A percentile compares a stretch with the other conserved stretches of the same genome.
These are phyloP conservation scores for Bombus soroeensis DNA, from an alignment of 1,140 invertebrate species.

Conservation along the genomic window DNA sequence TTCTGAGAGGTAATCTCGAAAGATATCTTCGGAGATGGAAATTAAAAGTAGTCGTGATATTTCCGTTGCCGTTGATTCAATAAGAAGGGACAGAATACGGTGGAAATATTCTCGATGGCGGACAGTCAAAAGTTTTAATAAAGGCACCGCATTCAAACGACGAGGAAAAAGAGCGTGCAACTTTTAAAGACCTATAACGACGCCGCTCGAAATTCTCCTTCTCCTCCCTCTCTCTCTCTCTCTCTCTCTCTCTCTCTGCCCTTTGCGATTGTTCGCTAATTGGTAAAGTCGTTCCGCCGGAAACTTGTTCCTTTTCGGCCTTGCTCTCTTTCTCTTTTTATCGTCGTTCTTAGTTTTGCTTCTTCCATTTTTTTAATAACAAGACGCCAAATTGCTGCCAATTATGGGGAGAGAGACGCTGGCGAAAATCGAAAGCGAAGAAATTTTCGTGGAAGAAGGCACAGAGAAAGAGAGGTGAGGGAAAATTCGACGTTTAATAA, in stretches of 20 bases:
- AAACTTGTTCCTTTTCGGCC: slow-evolving; percentile 7
- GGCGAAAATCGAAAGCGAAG: neutral
- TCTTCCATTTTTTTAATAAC: neutral
- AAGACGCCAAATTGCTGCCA: slow-evolving; percentile 9
- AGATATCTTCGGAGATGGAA: neutral
- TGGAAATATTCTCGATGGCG: slow-evolving; percentile 3
- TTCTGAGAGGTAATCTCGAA: neutral
- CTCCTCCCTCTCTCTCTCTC: no score
- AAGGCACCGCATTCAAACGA: slow-evolving; percentile 13
- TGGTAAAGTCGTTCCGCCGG: slow-evolving; percentile 29
- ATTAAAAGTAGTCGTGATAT: neutral
- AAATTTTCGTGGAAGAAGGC: neutral
- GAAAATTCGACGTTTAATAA: slow-evolving; percentile 9
- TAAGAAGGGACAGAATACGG: neutral
- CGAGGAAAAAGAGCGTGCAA: neutral
- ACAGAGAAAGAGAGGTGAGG: neutral
- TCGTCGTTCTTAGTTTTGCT: neutral
- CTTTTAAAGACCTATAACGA: slow-evolving; percentile 27
- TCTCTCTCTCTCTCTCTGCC: neutral
- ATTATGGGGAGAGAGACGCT: neutral
- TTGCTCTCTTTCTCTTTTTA: no score
- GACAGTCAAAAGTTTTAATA: slow-evolving; percentile 36
- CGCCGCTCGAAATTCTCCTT: slow-evolving; percentile 9
- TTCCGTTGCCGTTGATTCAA: neutral
- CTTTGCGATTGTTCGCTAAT: slow-evolving; percentile 43